Percentiles rank a stretch among this genome's conserved stretches.
Evolutionary conservation across 2,888 invertebrate species (phyloP).

Genomic region (Caenorhabditis sinica): DNA sequence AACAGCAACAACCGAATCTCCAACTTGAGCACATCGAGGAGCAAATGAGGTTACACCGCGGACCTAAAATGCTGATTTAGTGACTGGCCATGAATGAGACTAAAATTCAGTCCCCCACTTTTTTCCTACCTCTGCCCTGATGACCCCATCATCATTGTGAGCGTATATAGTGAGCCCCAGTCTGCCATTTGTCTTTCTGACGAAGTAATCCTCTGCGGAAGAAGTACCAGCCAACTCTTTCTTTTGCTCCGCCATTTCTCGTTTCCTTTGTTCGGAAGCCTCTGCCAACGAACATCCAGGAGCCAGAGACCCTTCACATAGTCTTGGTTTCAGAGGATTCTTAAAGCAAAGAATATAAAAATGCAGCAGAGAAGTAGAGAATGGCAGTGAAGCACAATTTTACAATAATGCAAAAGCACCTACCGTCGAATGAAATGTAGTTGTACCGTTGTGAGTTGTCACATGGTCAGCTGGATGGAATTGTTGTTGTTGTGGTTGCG

Average conservation of each 20-base stretch:
- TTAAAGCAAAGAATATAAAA: neutral
- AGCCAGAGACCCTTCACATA: conserved; percentile 53
- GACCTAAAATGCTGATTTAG: conserved; percentile 42
- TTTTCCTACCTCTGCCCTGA: conserved; percentile 68
- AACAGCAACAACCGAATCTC: conserved; percentile 72
- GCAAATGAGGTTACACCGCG: conserved; percentile 73
- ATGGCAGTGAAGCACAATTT: neutral
- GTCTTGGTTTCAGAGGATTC: conserved; percentile 40
- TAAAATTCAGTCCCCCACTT: conserved; percentile 13
- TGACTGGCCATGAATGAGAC: neutral
- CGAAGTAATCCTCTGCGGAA: conserved; percentile 68
- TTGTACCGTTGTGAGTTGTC: conserved; percentile 63
- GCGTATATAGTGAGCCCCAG: conserved; percentile 75
- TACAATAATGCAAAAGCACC: conserved; percentile 12
- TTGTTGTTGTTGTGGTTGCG: conserved; percentile 11
- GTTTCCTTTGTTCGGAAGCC: conserved; percentile 47
- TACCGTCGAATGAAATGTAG: conserved; percentile 64
- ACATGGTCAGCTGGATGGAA: conserved; percentile 45
- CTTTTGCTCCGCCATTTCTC: conserved; percentile 56
- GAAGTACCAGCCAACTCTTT: conserved; percentile 54
- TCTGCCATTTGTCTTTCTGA: conserved; percentile 69
- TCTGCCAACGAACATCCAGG: conserved; percentile 59
- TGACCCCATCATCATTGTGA: conserved; percentile 71
- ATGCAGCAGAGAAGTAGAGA: neutral
- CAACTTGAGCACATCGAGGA: conserved; percentile 69